Conservation (phyloP, 1,140 invertebrate species). For the Heliconius himera region DNA sequence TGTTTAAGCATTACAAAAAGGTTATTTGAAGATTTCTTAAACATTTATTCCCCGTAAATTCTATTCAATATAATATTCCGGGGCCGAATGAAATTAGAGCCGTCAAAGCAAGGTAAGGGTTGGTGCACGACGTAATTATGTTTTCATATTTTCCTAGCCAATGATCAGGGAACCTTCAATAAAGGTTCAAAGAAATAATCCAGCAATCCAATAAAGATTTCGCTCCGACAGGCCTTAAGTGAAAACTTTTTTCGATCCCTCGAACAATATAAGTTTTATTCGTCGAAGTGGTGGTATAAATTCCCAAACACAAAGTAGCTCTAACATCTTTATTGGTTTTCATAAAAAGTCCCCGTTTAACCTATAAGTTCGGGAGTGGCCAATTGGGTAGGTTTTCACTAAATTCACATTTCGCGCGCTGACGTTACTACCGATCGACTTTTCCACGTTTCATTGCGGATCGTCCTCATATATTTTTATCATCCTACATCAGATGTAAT, state of each 20-base stretch:
- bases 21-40: conserved; percentile 18
- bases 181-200: conserved; percentile 70
- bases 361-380: conserved; percentile 58
- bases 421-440: conserved; percentile 43
- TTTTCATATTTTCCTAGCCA: conserved; percentile 58
- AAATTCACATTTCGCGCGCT: conserved; percentile 43
- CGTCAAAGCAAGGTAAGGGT: conserved; percentile 39
- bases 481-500: conserved; percentile 28
- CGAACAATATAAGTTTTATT: conserved; percentile 80
- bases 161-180: conserved; percentile 49
- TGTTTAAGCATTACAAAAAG: conserved; percentile 7
- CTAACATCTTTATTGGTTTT: conserved; percentile 80
- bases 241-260: conserved; percentile 77
- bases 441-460: conserved; percentile 36
- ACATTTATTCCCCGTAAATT: conserved; percentile 12
- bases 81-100: conserved; percentile 35
- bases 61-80: conserved; percentile 24
- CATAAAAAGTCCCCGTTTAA: conserved; percentile 74
- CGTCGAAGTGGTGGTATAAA: conserved; percentile 77
- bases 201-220: conserved; percentile 76
- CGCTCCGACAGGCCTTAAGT: conserved; percentile 73
- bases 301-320: conserved; percentile 79
- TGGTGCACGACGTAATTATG: conserved; percentile 52
- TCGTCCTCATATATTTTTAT: conserved; percentile 36
- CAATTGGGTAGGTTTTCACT: conserved; percentile 55